phyloP scores from a whole-genome alignment of 2,113 vertebrate genomes.

The Bothrops jararaca region DNA sequence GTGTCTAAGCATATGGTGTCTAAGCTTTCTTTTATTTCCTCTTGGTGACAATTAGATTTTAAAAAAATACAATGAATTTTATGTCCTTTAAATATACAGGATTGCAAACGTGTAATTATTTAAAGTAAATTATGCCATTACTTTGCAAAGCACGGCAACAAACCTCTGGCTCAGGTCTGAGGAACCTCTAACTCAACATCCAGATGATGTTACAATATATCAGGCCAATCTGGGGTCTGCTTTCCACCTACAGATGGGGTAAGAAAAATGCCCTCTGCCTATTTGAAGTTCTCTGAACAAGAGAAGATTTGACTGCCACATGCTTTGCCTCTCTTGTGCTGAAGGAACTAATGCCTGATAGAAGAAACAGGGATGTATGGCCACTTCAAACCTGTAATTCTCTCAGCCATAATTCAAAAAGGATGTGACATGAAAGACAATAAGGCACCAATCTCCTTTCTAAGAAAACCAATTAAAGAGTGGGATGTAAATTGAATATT shows the following conservation, averaged over 20 bases:
- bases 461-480: too few species aligned
- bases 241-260: too few species aligned
- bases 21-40: background rate
- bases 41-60: background rate
- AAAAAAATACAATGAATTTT: background rate
- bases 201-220: background rate
- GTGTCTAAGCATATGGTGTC: too few species aligned
- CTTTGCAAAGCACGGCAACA: background rate
- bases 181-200: background rate
- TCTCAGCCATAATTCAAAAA: background rate
- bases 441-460: background rate
- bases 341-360: background rate
- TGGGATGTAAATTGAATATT: background rate
- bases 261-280: background rate
- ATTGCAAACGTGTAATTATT: background rate
- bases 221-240: background rate
- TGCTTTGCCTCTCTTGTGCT: background rate
- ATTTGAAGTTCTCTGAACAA: background rate
- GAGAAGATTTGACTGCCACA: background rate
- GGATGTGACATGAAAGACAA: background rate
- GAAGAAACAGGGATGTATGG: background rate
- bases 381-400: background rate
- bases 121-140: background rate
- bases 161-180: background rate
- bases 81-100: background rate